Conservation (phyloP, 2,113 vertebrate genomes). For the Paracanthobrama guichenoti region DNA sequence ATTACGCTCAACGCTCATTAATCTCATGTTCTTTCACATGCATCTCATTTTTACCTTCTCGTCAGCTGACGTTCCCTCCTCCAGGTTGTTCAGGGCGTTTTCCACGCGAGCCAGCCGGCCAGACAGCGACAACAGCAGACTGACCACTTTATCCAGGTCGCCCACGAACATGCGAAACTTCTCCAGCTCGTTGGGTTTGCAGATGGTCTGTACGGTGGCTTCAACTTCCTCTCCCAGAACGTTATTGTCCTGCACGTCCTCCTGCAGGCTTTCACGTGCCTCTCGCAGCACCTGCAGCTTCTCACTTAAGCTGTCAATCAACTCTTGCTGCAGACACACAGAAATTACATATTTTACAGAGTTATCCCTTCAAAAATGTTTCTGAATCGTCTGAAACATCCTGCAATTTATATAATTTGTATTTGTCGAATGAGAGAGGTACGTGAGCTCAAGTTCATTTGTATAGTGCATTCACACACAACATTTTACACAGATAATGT, state of each 20-base stretch:
- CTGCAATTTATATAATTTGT: too few species aligned
- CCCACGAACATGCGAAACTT: slow-evolving; percentile 95
- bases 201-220: slow-evolving; percentile 80
- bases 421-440: too few species aligned
- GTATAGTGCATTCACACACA: too few species aligned
- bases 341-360: background rate
- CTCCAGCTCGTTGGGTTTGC: slow-evolving; percentile 90
- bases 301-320: slow-evolving; percentile 87
- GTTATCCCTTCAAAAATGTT: too few species aligned
- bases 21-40: too few species aligned
- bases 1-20: too few species aligned
- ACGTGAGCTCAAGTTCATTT: too few species aligned
- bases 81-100: slow-evolving; percentile 90
- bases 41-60: slow-evolving; percentile 78
- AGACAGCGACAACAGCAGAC: slow-evolving; percentile 88
- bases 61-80: slow-evolving; percentile 77
- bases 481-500: too few species aligned
- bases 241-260: slow-evolving; percentile 89
- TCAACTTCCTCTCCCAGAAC: slow-evolving; percentile 87
- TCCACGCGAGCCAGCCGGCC: slow-evolving; percentile 91
- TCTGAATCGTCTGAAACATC: too few species aligned
- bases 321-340: slow-evolving; percentile 80
- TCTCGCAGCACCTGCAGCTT: slow-evolving; percentile 89
- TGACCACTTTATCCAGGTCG: slow-evolving; percentile 94
- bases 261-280: slow-evolving; percentile 84